Base-by-base conservation (phyloP, 2,888 invertebrate species). In the Archips crataeganus region DNA sequence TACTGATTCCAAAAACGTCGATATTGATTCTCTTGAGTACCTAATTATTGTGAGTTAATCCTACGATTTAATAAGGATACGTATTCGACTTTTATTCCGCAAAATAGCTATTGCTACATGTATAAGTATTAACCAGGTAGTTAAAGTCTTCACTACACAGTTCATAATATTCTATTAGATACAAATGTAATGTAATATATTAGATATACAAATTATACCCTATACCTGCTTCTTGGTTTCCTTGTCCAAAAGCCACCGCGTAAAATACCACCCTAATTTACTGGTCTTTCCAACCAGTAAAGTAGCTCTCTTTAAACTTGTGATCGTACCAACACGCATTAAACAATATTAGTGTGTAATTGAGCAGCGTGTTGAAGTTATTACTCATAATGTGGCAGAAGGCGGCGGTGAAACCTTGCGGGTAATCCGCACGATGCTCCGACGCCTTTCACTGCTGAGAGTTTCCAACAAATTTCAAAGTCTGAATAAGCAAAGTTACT, bases 401-500 rank as follows among this genome's bases (percentile, higher is more conserved):
- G 71, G 65, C 59, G 34, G 34, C 54, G 10, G 42, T 57, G 36
- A 59, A 71, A 23, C 49, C 60, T 64, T 67, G 67, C 67, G 67
- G 62, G 67, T 57, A 71, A 66, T 71, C 71, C 51, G 60, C 49
- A 65, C 67, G 62, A 49, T 69, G 64, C 68, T 69, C 73, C 54
- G 62, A 63, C 69, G 68, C 69, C 68, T 63, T 39, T 61, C 54
- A 54, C 63, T 23, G 45, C 63, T 13, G 63, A 71, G 65, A 73
- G 69, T 74, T 74, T 15, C 54, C 47, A 74, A 74, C 73, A 74
- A 64, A 69, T 64, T 69, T 60, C 73, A 42, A 63, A 73, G 64
- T 69, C 69, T 74, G 63, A 69, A 69, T 68, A 68, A 66, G 66
- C 60, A 61, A 71, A 68, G 72, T 73, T 73, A 68, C 65, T 54